Evolutionary conservation across 1,140 invertebrate species (phyloP).

Genomic region (Aplysia californica): DNA sequence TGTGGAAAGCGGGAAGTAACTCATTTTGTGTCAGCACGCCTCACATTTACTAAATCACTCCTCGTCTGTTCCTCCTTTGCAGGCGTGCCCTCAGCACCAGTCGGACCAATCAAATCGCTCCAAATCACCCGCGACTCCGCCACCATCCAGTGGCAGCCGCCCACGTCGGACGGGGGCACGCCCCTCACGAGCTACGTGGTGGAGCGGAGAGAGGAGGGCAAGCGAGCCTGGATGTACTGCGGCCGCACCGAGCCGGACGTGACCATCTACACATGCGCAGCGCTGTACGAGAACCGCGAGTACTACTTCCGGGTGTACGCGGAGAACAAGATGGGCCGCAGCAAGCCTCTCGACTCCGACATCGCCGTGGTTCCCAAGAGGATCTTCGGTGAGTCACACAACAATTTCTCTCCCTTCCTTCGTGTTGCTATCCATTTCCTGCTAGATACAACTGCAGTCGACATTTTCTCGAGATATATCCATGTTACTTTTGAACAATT

Average conservation of each 20-base stretch:
- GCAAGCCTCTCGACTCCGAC: conserved; percentile 87
- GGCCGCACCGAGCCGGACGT: conserved; percentile 49
- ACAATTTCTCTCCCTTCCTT: no score
- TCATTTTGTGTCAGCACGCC: no score
- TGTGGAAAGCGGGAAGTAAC: no score
- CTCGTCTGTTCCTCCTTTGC: no score
- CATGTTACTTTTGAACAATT: no score
- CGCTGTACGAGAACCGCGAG: conserved; percentile 92
- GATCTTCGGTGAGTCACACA: conserved; percentile 81
- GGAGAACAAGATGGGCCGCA: conserved; percentile 98
- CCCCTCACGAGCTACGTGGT: conserved; percentile 64
- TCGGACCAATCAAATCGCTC: conserved; percentile 82
- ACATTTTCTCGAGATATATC: background rate
- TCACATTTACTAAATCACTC: no score
- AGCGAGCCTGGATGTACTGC: conserved; percentile 90
- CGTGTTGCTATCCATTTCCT: no score
- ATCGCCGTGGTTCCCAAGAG: conserved; percentile 94
- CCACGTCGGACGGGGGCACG: conserved; percentile 62
- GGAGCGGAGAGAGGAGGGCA: conserved; percentile 72
- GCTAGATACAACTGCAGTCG: no score
- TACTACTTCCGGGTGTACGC: conserved; percentile 97
- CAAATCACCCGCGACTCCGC: conserved; percentile 68
- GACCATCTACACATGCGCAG: conserved; percentile 85
- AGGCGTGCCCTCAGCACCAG: conserved; percentile 89
- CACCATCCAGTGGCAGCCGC: conserved; percentile 63